Conservation (phyloP, 2,113 vertebrate species). For the Engraulis encrasicolus region DNA sequence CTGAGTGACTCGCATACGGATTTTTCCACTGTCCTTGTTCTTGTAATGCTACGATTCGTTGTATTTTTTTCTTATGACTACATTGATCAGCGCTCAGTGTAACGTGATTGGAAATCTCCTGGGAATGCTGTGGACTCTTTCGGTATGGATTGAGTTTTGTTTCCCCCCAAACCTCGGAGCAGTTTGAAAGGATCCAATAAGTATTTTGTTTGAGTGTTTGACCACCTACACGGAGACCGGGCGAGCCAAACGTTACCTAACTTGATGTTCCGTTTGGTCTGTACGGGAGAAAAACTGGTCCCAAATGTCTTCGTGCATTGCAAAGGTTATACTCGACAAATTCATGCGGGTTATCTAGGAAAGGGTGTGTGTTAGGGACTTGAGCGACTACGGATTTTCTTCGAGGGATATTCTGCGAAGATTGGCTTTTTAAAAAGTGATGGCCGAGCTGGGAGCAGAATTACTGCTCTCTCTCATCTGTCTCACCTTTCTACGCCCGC, state of each 20-base stretch:
- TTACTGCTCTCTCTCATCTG: conserved; percentile 79
- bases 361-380: conserved; percentile 57
- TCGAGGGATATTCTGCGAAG: conserved; percentile 65
- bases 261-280: conserved; percentile 71
- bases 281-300: conserved; percentile 65
- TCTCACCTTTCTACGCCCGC: conserved; percentile 73
- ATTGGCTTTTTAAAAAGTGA: conserved; percentile 76
- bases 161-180: conserved; percentile 59
- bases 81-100: conserved; percentile 23
- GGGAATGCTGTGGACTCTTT: conserved; percentile 39
- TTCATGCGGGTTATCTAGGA: conserved; percentile 42
- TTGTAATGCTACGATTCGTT: conserved; percentile 1
- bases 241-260: conserved; percentile 40
- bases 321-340: conserved; percentile 47
- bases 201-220: conserved; percentile 54
- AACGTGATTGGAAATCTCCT: conserved; percentile 36
- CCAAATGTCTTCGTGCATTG: conserved; percentile 62
- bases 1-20: conserved; percentile 3
- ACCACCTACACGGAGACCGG: conserved; percentile 17
- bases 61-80: conserved; percentile 1
- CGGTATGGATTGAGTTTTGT: conserved; percentile 75
- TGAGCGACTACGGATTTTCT: conserved; percentile 43
- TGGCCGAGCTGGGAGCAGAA: conserved; percentile 82
- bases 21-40: conserved; percentile 5
- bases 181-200: conserved; percentile 72